Base-by-base conservation (phyloP, 2,888 invertebrate species). In the Horisme vitalbata region DNA sequence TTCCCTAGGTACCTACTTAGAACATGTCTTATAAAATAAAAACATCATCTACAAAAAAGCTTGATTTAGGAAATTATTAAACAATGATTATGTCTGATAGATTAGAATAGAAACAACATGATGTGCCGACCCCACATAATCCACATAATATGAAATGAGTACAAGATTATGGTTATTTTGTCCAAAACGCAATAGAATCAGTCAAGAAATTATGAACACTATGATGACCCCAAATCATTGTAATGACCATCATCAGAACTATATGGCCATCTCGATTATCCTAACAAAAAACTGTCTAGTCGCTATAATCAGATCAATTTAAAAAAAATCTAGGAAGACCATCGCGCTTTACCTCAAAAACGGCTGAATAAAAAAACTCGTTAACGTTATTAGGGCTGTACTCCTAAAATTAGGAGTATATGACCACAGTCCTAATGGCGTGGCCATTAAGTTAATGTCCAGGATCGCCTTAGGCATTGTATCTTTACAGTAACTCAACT, bases 321-420 rank as follows among this genome's bases (percentile, higher is more conserved):
- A 57, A 65, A 63, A 73, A 74, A 75, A 71, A 64, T 59, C 46
- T 57, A 67, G 69, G 71, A 66, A 39, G 43, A 32, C 28, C 33
- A 62, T 63, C 59, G 65, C 65, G 62, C 71, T 73, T 72, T 55
- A 53, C 46, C 57, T 67, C 71, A 71, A 78, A 73, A 64, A 65
- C 45, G 55, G 57, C 28, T 57, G 57, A 63, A 70, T 52, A n/a
- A 83, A 82, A 83, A 83, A 83, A 77, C 81, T 83, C 79, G 81
- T 82, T 83, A 81, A 57, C 56, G 71, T 80, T 74, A 82, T 83
- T 80, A 81, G 75, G 74, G 75, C 71, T 82, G 81, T n/a, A n/a
- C n/a, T n/a, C n/a, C n/a, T n/a, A 82, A 82, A 82, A 83, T 82
- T 71, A 68, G 75, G 78, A 68, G 71, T 76, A 75, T 77, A 79